Evolutionary conservation across 2,888 invertebrate genomes (phyloP), one percentile per base, ranked within the genome.

Genomic region (Eurois occulta): DNA sequence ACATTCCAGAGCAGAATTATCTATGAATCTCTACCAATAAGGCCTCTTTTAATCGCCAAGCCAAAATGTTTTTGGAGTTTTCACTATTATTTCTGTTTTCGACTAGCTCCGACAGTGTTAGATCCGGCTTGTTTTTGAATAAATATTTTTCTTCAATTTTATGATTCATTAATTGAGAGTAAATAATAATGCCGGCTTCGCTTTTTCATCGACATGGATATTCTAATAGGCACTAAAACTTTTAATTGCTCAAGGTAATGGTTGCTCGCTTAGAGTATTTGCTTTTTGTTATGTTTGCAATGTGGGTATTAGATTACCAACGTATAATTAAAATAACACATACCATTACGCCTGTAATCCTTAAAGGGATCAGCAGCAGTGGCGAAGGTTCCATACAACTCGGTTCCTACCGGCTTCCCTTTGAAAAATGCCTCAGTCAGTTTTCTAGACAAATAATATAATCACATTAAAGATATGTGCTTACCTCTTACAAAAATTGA

Each of bases 171-270:
- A 81, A 67, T 64, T 84, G 28, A 8, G 4, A 62, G 32, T 71
- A 62, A 67, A 83, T 77, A 43, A 65, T 46, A n/a, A 41, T 64
- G 55, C 4, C 52, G 6, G 35, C 11, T 48, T n/a, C 66, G 38
- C 11, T 32, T 16, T 43, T 60, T 77, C 58, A 21, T 66, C 52
- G 7, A 10, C 21, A 43, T 58, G 1, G 11, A 38, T 48, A 32
- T 60, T 58, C 11, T 28, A 65, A 81, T 80, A 58, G 35, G 35
- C 41, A 24, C 41, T 58, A 16, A 52, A 41, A 48, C 1, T 32
- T 78, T 77, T 83, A 78, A 60, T 67, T 64, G 32, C 41, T 58
- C 28, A 72, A 41, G 60, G 46, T 35, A 62, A 78, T 71, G 52
- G 62, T 67, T 71, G 62, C 35, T 11, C n/a, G 55, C 28, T 55